Percentiles rank a stretch among this genome's conserved stretches.
These are phyloP conservation scores for Oncorhynchus mykiss DNA, from an alignment of 2,113 vertebrate genomes.

Conservation along the genomic window DNA sequence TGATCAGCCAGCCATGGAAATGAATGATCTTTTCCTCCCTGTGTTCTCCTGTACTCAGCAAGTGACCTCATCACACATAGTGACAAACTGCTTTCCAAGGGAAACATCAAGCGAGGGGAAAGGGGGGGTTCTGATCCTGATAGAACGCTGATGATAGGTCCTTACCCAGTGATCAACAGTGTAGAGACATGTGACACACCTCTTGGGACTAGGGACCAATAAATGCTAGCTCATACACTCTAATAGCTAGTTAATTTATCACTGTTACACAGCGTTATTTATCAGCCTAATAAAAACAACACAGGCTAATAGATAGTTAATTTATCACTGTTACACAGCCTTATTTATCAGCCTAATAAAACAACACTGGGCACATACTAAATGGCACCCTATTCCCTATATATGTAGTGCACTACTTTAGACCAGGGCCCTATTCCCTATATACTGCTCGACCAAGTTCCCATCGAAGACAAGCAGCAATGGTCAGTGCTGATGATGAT, in stretches of 20 bases:
- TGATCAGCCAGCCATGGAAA: conserved; percentile 23
- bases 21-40: conserved; percentile 46
- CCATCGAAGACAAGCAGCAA: too few relatives aligned
- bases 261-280: conserved; percentile 52
- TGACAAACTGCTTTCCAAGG: conserved; percentile 21
- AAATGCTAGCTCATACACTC: conserved; percentile 31
- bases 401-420: too few relatives aligned
- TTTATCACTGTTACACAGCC: conserved; percentile 45
- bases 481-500: too few relatives aligned
- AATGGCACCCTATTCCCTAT: too few relatives aligned
- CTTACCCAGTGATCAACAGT: conserved; percentile 21
- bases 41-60: conserved; percentile 48
- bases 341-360: conserved; percentile 57
- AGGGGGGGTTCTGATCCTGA: conserved; percentile 33
- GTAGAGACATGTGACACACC: conserved; percentile 28
- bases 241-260: conserved; percentile 56
- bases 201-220: conserved; percentile 40
- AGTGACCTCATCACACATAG: conserved; percentile 20
- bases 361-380: too few relatives aligned
- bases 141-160: conserved; percentile 22
- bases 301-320: conserved; percentile 52
- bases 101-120: conserved; percentile 1
- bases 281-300: conserved; percentile 60
- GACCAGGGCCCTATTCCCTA: too few relatives aligned
- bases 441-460: too few relatives aligned